Evolutionary conservation across 2,888 invertebrate species (phyloP), one percentile per base, ranked within the genome.

Genomic region (Lacanobia wlatinum): DNA sequence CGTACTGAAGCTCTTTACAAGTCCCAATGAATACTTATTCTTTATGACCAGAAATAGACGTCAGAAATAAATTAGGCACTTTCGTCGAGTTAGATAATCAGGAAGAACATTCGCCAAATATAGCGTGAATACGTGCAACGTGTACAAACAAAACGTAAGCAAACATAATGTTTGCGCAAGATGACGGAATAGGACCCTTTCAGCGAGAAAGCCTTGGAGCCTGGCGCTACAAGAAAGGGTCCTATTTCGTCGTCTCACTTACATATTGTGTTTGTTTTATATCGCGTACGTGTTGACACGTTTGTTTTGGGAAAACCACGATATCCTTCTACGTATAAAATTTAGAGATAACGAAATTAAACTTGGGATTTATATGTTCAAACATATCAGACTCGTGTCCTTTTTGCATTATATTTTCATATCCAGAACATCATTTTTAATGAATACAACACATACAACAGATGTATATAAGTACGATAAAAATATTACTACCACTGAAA

Each of bases 161-260:
- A 58, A 55, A 80, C 55, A 60, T 70, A 50, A 70, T 80, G 65
- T 78, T 78, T 48, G 80, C 56, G 63, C 9, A 53, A 28, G 62
- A 60, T 76, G 70, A 80, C 76, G 76, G 63, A 70, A 76, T 66
- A 66, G 74, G 62, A 58, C 28, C 81, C 66, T 64, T 62, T 70
- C 63, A 72, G 12, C 18, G 52, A 63, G 50, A 71, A 78, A 71
- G 46, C 64, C 70, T 76, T 53, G 52, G 28, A 23, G 61, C 18
- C 5, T 18, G 50, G 18, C n/a, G 55, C 34, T 69, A 28, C 50
- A 40, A 69, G 65, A 66, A 75, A 63, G 70, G 46, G 55, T 76
- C 55, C 58, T 70, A 63, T 80, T 67, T 60, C 56, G 28, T 50
- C 34, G 23, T 40, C 70, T 66, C 40, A 21, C 50, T 64, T 43